phyloP scores from a whole-genome alignment of 2,888 invertebrate genomes.

The Lepidonotus clava region DNA sequence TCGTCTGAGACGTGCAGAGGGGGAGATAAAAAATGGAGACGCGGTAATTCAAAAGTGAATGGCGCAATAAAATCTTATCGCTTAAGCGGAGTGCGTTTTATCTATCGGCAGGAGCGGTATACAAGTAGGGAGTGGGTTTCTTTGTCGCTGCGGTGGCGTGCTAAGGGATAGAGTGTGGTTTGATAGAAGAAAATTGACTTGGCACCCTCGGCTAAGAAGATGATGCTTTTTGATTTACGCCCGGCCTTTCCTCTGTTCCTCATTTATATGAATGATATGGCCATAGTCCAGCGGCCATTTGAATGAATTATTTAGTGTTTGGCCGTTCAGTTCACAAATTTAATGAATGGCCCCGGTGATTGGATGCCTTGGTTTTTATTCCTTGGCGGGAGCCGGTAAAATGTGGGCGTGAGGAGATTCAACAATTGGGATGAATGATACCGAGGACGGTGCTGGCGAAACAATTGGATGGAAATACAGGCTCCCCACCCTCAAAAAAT shows the following conservation, averaged over 20 bases:
- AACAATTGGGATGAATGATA: slow-evolving; percentile 52
- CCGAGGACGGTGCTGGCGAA: background rate
- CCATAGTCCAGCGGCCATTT: slow-evolving; percentile 32
- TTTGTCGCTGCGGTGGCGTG: background rate
- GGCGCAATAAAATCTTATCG: background rate
- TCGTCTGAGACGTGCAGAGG: slow-evolving; percentile 14
- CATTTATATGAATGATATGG: slow-evolving; percentile 52
- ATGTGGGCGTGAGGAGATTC: slow-evolving; percentile 48
- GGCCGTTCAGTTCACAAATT: slow-evolving; percentile 50
- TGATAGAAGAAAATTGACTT: slow-evolving; percentile 45
- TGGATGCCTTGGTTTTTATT: slow-evolving; percentile 17
- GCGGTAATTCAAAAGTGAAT: slow-evolving; percentile 43
- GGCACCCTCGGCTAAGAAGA: slow-evolving; percentile 48
- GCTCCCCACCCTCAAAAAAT: slow-evolving; percentile 6
- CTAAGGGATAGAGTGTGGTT: slow-evolving; percentile 22
- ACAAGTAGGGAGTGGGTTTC: background rate
- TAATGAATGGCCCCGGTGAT: slow-evolving; percentile 34
- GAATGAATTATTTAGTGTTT: slow-evolving; percentile 40
- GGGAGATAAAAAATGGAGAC: background rate
- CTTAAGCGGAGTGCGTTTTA: background rate
- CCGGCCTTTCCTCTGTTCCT: slow-evolving; percentile 17
- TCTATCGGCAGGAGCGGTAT: background rate
- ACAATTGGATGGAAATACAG: slow-evolving; percentile 51
- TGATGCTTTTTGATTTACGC: slow-evolving; percentile 46
- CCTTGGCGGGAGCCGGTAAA: slow-evolving; percentile 22